A percentile compares a stretch with the other conserved stretches of the same genome.
phyloP scores from a whole-genome alignment of 2,888 invertebrate species.

The Pheosia tremula region DNA sequence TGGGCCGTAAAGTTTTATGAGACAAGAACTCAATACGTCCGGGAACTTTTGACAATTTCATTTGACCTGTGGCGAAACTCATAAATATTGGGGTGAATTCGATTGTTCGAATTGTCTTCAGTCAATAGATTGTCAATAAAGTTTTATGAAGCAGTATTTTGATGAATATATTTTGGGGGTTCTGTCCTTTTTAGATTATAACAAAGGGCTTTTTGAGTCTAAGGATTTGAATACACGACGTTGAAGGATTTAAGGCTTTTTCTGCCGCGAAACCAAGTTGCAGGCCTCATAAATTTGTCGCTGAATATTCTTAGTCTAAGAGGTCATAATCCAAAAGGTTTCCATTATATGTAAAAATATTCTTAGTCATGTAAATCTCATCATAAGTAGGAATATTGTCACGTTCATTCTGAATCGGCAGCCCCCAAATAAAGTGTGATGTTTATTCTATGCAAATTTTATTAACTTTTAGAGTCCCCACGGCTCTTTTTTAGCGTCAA shows the following conservation, averaged over 20 bases:
- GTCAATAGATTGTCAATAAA: constrained; percentile 8
- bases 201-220: background rate
- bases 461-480: constrained; percentile 46
- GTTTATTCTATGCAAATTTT: constrained; percentile 57
- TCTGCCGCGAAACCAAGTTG: no score
- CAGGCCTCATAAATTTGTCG: no score
- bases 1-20: constrained; percentile 17
- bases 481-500: constrained; percentile 44
- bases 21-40: constrained; percentile 20
- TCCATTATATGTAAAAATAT: background rate
- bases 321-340: background rate
- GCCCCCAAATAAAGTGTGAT: constrained; percentile 22
- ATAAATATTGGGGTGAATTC: constrained; percentile 40
- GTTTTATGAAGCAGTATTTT: constrained; percentile 20
- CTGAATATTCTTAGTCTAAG: background rate
- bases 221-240: no score
- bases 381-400: background rate
- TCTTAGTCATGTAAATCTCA: background rate
- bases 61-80: constrained; percentile 26
- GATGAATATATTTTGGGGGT: constrained; percentile 11
- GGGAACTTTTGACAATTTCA: constrained; percentile 33
- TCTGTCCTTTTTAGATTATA: background rate
- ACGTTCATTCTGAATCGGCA: constrained; percentile 17
- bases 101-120: constrained; percentile 38
- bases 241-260: no score